Conservation (phyloP, 2,113 vertebrate species). For the Urocynchramus pylzowi region DNA sequence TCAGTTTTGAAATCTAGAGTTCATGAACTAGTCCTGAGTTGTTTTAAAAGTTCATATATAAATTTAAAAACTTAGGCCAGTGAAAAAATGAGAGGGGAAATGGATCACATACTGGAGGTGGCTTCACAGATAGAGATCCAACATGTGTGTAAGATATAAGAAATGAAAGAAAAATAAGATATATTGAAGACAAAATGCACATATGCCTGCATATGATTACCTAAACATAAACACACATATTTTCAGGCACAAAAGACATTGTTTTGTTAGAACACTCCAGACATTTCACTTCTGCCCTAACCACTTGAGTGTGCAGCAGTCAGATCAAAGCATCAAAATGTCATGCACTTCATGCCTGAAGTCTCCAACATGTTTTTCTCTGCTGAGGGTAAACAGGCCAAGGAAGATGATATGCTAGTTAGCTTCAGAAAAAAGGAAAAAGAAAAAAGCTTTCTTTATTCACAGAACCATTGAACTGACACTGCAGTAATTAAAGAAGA, state of each 20-base stretch:
- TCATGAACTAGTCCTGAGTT: neutral
- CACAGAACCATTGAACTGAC: neutral
- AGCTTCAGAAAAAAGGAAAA: neutral
- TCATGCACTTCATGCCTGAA: neutral
- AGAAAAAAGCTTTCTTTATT: neutral
- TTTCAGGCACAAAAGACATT: neutral
- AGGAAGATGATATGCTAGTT: neutral
- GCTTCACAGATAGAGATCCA: neutral
- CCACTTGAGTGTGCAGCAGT: neutral
- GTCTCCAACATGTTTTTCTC: neutral
- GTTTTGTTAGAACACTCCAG: neutral
- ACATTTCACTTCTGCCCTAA: neutral
- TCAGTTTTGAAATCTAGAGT: neutral
- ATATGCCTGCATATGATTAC: neutral
- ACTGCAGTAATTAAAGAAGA: constrained; percentile 34
- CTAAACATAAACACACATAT: neutral
- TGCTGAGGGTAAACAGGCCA: neutral
- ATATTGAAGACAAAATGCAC: neutral
- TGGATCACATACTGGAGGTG: neutral
- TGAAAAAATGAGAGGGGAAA: neutral
- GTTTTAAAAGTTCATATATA: neutral
- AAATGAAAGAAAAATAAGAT: neutral
- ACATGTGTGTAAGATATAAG: neutral
- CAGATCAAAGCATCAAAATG: constrained; percentile 4
- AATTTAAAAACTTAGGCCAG: neutral